phyloP scores from a whole-genome alignment of 2,113 vertebrate species.

The Willisornis vidua region DNA sequence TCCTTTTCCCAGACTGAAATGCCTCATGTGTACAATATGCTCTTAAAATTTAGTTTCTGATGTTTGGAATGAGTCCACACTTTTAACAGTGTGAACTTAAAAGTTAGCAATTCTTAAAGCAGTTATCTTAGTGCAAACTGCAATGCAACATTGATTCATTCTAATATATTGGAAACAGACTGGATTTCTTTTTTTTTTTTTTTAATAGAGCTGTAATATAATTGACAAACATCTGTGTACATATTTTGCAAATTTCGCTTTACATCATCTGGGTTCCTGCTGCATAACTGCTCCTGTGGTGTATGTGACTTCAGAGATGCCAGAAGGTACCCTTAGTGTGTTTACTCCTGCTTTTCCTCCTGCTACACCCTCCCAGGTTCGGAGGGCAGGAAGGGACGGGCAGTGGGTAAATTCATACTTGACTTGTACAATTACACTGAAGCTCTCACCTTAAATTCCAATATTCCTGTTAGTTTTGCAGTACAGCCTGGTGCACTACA shows the following conservation, averaged over 20 bases:
- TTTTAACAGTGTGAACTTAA: neutral
- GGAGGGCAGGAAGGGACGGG: neutral
- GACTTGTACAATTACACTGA: neutral
- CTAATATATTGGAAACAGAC: neutral
- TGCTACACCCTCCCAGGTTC: neutral
- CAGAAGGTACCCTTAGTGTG: neutral
- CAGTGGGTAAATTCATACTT: neutral
- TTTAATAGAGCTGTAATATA: constrained; percentile 23
- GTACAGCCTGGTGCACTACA: neutral
- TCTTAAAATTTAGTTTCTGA: neutral
- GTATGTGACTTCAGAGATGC: neutral
- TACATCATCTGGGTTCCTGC: constrained; percentile 13
- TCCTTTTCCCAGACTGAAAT: constrained; percentile 10
- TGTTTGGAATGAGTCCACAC: neutral
- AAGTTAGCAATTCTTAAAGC: neutral
- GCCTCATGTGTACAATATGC: neutral
- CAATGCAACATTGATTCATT: constrained; percentile 37
- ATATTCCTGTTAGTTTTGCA: neutral
- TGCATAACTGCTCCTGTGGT: neutral
- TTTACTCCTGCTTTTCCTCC: neutral
- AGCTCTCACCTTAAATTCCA: neutral
- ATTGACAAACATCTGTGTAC: constrained; percentile 13
- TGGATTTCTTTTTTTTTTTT: constrained; percentile 4
- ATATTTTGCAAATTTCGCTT: constrained; percentile 41
- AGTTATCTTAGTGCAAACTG: constrained; percentile 48